Percentiles rank a stretch among this genome's conserved stretches.
These are phyloP conservation scores for Ptilonorhynchus violaceus DNA, from an alignment of 2,113 vertebrate genomes.

Conservation along the genomic window DNA sequence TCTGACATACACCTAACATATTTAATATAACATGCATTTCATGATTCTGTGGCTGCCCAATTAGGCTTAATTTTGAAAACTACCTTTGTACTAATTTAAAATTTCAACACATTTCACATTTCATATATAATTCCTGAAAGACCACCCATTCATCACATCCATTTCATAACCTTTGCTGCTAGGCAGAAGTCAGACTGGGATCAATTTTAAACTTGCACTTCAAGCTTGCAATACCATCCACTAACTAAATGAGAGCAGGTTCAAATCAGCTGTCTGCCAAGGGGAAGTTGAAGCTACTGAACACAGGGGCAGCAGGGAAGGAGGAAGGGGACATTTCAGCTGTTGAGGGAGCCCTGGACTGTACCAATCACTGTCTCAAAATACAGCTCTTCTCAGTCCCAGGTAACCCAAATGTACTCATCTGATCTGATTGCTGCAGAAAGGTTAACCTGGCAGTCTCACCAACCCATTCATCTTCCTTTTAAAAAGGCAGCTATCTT, in stretches of 20 bases:
- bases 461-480: background rate
- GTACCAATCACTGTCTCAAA: background rate
- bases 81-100: background rate
- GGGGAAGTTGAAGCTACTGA: background rate
- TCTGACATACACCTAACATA: background rate
- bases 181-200: background rate
- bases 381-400: accelerated
- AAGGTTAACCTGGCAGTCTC: background rate
- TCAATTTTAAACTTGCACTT: background rate
- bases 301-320: background rate
- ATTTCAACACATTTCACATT: background rate
- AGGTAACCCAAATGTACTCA: background rate
- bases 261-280: background rate
- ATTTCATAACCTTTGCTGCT: background rate
- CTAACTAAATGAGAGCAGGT: background rate
- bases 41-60: background rate
- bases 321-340: background rate
- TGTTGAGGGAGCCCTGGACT: background rate
- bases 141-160: background rate
- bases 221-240: background rate
- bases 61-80: background rate
- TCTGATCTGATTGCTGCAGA: accelerated
- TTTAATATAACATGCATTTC: background rate
- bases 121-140: background rate
- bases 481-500: background rate